These are phyloP conservation scores for Drosophila conformis DNA, from an alignment of 2,888 invertebrate species.

Conservation along the genomic window DNA sequence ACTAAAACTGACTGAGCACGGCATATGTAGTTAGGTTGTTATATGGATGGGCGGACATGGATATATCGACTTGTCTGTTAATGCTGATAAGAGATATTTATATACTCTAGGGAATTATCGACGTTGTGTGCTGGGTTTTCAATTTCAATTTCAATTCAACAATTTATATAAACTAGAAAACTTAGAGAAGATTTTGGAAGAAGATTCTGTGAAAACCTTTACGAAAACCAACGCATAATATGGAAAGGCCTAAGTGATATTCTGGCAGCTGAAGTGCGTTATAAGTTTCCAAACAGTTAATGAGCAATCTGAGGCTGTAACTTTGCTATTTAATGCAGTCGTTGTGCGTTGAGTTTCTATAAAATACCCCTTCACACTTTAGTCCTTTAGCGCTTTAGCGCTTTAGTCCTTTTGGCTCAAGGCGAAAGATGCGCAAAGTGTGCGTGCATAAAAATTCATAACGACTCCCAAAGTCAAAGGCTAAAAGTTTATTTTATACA, in stretches of 20 bases:
- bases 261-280: background rate
- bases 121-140: background rate
- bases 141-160: too few relatives aligned
- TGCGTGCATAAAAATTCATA: slow-evolving; percentile 61
- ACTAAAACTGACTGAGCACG: too few relatives aligned
- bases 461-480: slow-evolving; percentile 70
- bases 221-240: background rate
- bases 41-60: too few relatives aligned
- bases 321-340: slow-evolving; percentile 2
- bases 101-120: background rate
- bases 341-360: background rate
- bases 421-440: slow-evolving; percentile 42
- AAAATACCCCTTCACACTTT: slow-evolving; percentile 9
- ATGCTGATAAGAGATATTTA: background rate
- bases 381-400: slow-evolving; percentile 7
- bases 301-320: slow-evolving; percentile 2
- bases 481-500: slow-evolving; percentile 69
- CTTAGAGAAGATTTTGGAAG: background rate
- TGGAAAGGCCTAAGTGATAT: background rate
- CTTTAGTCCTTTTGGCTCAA: slow-evolving; percentile 28
- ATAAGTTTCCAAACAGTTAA: background rate
- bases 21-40: too few relatives aligned
- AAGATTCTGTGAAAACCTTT: too few relatives aligned
- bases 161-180: background rate
- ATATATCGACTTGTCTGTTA: too few relatives aligned